Conservation (phyloP, 1,140 invertebrate species). For the Periplaneta americana region DNA sequence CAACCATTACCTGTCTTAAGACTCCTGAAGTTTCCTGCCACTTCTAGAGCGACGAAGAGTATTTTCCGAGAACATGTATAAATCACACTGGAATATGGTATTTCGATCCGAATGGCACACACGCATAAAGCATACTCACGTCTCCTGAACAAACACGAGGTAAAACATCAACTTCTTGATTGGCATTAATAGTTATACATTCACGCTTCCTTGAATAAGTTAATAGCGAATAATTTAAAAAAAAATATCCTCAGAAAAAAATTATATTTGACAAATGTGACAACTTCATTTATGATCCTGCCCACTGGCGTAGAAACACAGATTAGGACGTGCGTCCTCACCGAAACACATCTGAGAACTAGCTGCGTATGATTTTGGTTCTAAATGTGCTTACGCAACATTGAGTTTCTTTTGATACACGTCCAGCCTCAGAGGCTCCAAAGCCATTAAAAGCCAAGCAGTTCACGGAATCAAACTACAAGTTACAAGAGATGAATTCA, state of each 20-base stretch:
- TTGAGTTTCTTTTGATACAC: not conserved
- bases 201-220: not conserved
- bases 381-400: not conserved
- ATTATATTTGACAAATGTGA: not conserved
- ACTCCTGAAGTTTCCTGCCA: too few species aligned
- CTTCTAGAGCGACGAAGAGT: too few species aligned
- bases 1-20: too few species aligned
- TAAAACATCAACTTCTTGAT: too few species aligned
- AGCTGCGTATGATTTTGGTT: not conserved
- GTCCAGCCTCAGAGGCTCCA: not conserved
- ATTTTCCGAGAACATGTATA: too few species aligned
- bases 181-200: not conserved
- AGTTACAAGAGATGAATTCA: not conserved
- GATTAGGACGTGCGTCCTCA: not conserved
- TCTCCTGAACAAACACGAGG: too few species aligned
- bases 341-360: not conserved
- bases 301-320: not conserved
- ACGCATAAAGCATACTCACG: too few species aligned
- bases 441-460: not conserved
- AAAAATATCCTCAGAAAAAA: not conserved
- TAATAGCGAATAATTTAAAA: not conserved
- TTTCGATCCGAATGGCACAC: too few species aligned
- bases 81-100: too few species aligned
- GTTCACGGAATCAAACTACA: not conserved
- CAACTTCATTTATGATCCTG: not conserved